These are phyloP conservation scores for Scaptomyza pallida DNA, from an alignment of 1,140 invertebrate genomes.

Conservation along the genomic window DNA sequence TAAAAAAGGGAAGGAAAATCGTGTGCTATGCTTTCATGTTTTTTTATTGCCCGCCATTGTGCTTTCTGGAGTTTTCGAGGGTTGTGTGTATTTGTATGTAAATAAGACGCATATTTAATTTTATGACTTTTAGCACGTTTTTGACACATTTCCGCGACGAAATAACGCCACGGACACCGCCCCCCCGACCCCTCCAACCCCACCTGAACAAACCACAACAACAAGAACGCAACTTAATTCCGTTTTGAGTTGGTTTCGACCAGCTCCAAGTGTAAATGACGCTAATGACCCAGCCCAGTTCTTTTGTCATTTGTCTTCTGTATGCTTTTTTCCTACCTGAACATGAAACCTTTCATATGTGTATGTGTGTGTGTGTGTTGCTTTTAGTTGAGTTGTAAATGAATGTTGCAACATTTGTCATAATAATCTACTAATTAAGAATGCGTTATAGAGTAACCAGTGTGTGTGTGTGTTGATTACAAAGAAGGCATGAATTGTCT, in stretches of 20 bases:
- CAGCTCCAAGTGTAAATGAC: slow-evolving; percentile 75
- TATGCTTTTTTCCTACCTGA: slow-evolving; percentile 8
- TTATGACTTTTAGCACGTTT: slow-evolving; percentile 83
- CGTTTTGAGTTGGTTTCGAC: slow-evolving; percentile 22
- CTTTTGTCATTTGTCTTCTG: slow-evolving; percentile 74
- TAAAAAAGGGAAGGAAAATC: slow-evolving; percentile 15
- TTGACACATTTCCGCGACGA: slow-evolving; percentile 80
- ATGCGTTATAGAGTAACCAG: neutral
- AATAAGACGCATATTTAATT: slow-evolving; percentile 83
- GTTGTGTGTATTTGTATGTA: slow-evolving; percentile 67
- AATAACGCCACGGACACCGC: slow-evolving; percentile 33
- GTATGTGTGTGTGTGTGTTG: slow-evolving; percentile 12
- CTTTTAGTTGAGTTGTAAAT: slow-evolving; percentile 56
- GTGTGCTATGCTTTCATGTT: slow-evolving; percentile 37
- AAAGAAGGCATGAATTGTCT: too few relatives aligned
- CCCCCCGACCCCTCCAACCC: neutral
- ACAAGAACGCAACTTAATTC: slow-evolving; percentile 24
- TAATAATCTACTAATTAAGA: slow-evolving; percentile 49
- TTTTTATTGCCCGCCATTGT: slow-evolving; percentile 64
- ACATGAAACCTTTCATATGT: slow-evolving; percentile 4
- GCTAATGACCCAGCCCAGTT: slow-evolving; percentile 78
- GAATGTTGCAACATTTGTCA: slow-evolving; percentile 58
- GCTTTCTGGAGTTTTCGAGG: slow-evolving; percentile 5
- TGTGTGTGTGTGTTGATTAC: neutral
- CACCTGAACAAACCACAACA: slow-evolving; percentile 9